Percentiles rank a stretch among this genome's conserved stretches.
These are phyloP conservation scores for Belonocnema kinseyi DNA, from an alignment of 1,140 invertebrate species.

Conservation along the genomic window DNA sequence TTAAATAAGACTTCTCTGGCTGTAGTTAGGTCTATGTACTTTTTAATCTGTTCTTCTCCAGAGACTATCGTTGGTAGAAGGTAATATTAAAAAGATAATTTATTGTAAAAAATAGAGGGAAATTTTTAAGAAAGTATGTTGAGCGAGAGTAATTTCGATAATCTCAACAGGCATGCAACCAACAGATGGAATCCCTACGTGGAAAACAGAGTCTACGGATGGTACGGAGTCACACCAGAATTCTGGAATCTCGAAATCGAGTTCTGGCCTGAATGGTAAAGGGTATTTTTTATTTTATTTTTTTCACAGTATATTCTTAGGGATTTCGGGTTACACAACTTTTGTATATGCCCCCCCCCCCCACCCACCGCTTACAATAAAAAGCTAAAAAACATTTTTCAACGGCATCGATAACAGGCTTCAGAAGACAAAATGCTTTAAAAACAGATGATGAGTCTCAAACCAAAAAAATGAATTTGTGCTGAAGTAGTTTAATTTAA, in stretches of 20 bases:
- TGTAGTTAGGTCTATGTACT: neutral
- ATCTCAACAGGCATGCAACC: conserved; percentile 62
- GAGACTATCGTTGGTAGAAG: too few relatives aligned
- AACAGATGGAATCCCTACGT: conserved; percentile 64
- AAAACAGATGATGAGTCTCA: too few relatives aligned
- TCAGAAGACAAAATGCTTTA: too few relatives aligned
- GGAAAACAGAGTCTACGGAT: conserved; percentile 71
- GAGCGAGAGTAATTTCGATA: conserved; percentile 9
- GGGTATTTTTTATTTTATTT: conserved; percentile 43
- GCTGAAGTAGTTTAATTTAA: too few relatives aligned
- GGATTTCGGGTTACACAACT: too few relatives aligned
- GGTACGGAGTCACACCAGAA: conserved; percentile 70
- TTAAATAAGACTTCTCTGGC: neutral
- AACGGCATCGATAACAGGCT: too few relatives aligned
- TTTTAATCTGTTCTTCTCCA: neutral
- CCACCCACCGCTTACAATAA: too few relatives aligned
- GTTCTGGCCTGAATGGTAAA: conserved; percentile 70
- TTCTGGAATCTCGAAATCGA: conserved; percentile 67
- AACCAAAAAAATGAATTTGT: too few relatives aligned
- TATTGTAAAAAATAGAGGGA: neutral
- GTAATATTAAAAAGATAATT: neutral
- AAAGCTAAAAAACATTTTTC: too few relatives aligned
- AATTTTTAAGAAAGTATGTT: neutral
- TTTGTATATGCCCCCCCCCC: too few relatives aligned
- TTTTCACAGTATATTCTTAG: conserved; percentile 22